Percentiles rank a stretch among this genome's conserved stretches.
These are phyloP conservation scores for Gallinago nigripennis DNA, from an alignment of 2,797 vertebrate genomes.

Conservation along the genomic window DNA sequence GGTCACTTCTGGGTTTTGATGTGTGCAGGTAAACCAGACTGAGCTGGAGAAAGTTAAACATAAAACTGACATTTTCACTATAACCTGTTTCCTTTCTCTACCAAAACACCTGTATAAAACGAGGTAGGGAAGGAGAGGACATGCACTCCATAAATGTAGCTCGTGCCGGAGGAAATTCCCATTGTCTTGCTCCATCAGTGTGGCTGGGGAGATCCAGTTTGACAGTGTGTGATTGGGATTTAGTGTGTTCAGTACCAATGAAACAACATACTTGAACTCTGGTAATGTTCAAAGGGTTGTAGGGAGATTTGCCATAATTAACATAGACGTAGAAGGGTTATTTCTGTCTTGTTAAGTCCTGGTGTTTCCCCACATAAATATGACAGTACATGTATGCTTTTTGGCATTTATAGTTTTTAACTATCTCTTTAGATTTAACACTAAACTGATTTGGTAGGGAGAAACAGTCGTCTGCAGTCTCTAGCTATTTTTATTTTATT, in stretches of 20 bases:
- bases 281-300: neutral
- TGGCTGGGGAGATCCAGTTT: neutral
- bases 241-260: slow-evolving; percentile 22
- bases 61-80: too few relatives aligned
- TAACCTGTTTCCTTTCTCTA: neutral
- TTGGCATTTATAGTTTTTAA: neutral
- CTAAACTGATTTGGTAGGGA: neutral
- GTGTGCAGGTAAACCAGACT: neutral
- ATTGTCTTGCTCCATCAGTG: neutral
- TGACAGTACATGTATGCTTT: neutral
- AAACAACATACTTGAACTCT: slow-evolving; percentile 3
- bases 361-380: neutral
- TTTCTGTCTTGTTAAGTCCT: slow-evolving; percentile 32
- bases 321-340: neutral
- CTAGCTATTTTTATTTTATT: neutral
- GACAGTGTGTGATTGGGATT: neutral
- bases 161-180: neutral
- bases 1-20: neutral
- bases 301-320: slow-evolving; percentile 48
- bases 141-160: neutral
- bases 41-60: neutral
- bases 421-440: neutral
- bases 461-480: neutral
- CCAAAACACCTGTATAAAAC: neutral
- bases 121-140: neutral